These are phyloP conservation scores for Hypanus sabinus DNA, from an alignment of 2,113 vertebrate species.

Conservation along the genomic window DNA sequence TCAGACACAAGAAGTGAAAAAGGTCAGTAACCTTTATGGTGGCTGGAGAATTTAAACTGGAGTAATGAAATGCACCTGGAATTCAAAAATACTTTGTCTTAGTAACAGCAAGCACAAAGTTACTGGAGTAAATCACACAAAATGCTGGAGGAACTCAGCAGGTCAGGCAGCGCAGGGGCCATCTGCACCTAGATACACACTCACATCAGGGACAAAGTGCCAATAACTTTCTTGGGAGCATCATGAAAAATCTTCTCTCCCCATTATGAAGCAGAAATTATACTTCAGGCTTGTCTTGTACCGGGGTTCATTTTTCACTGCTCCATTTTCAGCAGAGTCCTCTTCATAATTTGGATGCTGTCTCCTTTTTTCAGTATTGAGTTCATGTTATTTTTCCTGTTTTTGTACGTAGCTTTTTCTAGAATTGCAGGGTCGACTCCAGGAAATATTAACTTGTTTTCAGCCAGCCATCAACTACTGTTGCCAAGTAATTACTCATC, in stretches of 20 bases:
- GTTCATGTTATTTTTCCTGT: neutral
- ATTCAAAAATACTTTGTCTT: no score
- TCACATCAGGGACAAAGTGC: neutral
- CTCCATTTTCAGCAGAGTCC: neutral
- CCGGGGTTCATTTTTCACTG: neutral
- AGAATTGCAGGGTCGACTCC: neutral
- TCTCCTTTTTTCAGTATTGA: neutral
- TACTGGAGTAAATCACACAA: no score
- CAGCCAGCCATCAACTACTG: neutral
- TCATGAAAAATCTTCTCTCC: neutral
- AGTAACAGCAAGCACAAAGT: no score
- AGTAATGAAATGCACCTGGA: no score
- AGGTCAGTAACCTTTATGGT: no score
- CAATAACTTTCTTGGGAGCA: neutral
- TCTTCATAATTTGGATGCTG: neutral
- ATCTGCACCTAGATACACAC: neutral
- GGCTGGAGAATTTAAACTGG: no score
- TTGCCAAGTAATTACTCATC: conserved; percentile 30
- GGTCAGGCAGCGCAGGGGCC: no score
- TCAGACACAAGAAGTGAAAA: no score
- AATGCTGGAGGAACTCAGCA: no score
- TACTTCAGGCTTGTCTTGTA: neutral
- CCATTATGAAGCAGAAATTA: neutral
- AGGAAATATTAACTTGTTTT: conserved; percentile 31
- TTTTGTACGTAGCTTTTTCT: neutral